Evolutionary conservation across 1,140 invertebrate genomes (phyloP), one percentile per base, ranked within the genome.

Genomic region (Drosophila sturtevanti): DNA sequence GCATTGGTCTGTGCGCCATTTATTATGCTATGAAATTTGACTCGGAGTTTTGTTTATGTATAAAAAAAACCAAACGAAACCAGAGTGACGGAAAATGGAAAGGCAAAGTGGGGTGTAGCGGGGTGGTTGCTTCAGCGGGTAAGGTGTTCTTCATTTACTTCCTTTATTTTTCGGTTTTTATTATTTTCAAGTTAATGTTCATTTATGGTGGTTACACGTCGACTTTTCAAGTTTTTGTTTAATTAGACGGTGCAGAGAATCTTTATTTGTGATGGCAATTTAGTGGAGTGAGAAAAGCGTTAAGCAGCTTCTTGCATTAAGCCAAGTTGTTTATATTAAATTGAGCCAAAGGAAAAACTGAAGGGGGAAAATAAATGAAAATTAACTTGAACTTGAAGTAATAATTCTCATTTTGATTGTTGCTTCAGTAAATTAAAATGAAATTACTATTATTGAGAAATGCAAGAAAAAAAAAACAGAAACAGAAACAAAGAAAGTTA

Each of bases 141-240:
- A 44, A 37, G 9, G 38, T 58, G 69, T 54, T 63, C 56, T 70
- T 72, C 63, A 64, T 72, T 72, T 67, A 78, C 72, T 75, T 75
- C 72, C 72, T 58, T 54, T 76, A 64, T 75, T 87, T 87, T 48
- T 48, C 16, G 41, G 41, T 21, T 48, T 86, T 87, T 87, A 87
- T 87, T 86, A 89, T 87, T 87, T 89, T 82, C 75, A 79, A 87
- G 82, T 87, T 87, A 87, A 87, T 87, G 82, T 87, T 87, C 84
- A 87, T 87, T 87, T 87, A 89, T 87, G 84, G 79, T 82, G 84
- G 82, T 79, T 87, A 87, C 82, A 87, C 79, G 65, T 87, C 79
- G 84, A 87, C 84, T 87, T 86, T 59, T 71, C 62, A 76, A 81
- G 82, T 77, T 87, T 31, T 87, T 87, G 82, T 87, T 87, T 87